Evolutionary conservation across 2,888 invertebrate genomes (phyloP).

Genomic region (Hirtodrosophila histrioides): DNA sequence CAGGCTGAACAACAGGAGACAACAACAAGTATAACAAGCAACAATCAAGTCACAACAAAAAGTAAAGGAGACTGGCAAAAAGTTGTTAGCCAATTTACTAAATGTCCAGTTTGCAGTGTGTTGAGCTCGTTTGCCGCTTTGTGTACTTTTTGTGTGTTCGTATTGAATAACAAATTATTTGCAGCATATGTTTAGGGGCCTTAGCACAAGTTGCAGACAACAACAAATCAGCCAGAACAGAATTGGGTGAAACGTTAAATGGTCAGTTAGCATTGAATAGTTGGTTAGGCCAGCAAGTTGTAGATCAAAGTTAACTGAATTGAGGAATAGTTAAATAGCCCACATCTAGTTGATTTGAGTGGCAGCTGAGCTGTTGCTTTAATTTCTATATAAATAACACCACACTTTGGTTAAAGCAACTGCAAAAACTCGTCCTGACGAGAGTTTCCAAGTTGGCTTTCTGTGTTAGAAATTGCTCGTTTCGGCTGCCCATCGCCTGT

Average conservation of each 20-base stretch:
- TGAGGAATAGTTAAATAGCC: conserved; percentile 38
- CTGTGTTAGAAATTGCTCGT: background rate
- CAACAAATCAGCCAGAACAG: conserved; percentile 25
- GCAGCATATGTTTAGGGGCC: conserved; percentile 68
- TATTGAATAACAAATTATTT: conserved; percentile 78
- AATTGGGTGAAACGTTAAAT: conserved; percentile 42
- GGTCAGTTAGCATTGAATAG: conserved; percentile 45
- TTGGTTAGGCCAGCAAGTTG: conserved; percentile 38
- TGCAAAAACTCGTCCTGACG: conserved; percentile 4
- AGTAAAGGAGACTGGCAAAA: conserved; percentile 54
- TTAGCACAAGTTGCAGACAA: conserved; percentile 23
- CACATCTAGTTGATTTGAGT: conserved; percentile 9
- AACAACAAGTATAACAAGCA: conserved; percentile 18
- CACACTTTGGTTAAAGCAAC: conserved; percentile 15
- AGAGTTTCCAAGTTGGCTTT: conserved; percentile 1
- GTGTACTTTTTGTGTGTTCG: conserved; percentile 73
- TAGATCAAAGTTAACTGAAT: conserved; percentile 46
- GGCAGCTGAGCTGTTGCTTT: conserved; percentile 8
- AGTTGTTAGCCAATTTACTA: conserved; percentile 76
- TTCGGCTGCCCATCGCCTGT: conserved; percentile 33
- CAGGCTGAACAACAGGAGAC: conserved; percentile 48
- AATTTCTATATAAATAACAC: conserved; percentile 16
- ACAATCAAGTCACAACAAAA: conserved; percentile 35
- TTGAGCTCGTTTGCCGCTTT: conserved; percentile 69
- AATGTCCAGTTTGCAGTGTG: conserved; percentile 56